phyloP scores from a whole-genome alignment of 2,113 vertebrate genomes.

The Sclerurus mexicanus region DNA sequence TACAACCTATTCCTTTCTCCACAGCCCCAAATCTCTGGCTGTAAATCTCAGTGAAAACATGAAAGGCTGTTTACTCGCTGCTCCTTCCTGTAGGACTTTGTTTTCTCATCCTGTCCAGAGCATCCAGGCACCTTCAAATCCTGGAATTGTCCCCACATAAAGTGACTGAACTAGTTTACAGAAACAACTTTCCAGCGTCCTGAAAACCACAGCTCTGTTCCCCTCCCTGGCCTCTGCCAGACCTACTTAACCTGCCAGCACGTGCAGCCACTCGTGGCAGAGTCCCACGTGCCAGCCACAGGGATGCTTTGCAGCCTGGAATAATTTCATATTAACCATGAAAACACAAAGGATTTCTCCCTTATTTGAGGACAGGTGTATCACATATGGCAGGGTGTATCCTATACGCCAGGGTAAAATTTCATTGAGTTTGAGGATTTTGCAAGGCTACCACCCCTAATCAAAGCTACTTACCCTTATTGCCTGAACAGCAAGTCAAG shows the following conservation, averaged over 20 bases:
- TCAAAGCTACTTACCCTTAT: not conserved
- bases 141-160: accelerated
- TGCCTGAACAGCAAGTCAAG: not conserved
- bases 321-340: not conserved
- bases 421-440: not conserved
- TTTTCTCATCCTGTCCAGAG: not conserved
- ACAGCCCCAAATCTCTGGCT: accelerated
- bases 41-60: not conserved
- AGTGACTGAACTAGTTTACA: not conserved
- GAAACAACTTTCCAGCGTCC: not conserved
- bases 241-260: not conserved
- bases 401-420: not conserved
- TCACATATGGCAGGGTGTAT: not conserved
- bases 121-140: not conserved
- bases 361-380: not conserved
- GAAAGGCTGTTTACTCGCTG: accelerated
- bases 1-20: not conserved
- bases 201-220: not conserved
- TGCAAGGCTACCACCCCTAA: not conserved
- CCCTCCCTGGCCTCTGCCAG: not conserved
- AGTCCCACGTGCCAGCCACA: not conserved
- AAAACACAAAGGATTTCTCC: not conserved
- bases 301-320: not conserved
- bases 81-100: not conserved
- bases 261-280: accelerated